Percentiles rank a stretch among this genome's conserved stretches.
These are phyloP conservation scores for Syngnathus scovelli DNA, from an alignment of 2,113 vertebrate species.

Conservation along the genomic window DNA sequence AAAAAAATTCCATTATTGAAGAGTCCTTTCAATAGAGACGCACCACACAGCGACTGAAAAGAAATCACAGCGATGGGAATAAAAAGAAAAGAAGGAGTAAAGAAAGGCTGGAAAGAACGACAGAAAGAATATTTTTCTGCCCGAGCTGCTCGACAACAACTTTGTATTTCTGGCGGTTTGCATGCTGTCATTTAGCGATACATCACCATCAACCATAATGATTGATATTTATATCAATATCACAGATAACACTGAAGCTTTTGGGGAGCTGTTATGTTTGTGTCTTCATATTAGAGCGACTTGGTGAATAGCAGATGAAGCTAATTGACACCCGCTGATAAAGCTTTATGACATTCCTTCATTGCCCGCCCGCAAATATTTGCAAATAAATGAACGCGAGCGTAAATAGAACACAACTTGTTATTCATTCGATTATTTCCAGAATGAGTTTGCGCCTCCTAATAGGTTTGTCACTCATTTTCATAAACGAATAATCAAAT, in stretches of 20 bases:
- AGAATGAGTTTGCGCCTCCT: not conserved
- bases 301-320: constrained; percentile 18
- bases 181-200: constrained; percentile 36
- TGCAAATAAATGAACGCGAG: not conserved
- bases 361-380: not conserved
- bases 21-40: no score
- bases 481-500: not conserved
- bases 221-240: constrained; percentile 55
- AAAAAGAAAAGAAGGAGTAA: not conserved
- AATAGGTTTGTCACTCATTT: constrained; percentile 5
- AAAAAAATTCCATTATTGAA: no score
- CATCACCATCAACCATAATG: constrained; percentile 45
- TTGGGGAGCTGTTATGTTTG: constrained; percentile 26
- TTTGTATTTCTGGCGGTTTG: no score
- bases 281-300: constrained; percentile 30
- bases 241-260: constrained; percentile 44
- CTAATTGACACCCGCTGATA: constrained; percentile 54
- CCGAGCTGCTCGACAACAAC: no score
- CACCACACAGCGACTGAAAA: no score
- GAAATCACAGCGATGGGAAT: no score
- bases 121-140: no score
- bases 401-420: not conserved
- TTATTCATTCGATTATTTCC: not conserved
- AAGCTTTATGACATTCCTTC: constrained; percentile 21
- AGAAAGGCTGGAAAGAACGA: constrained; percentile 8